Evolutionary conservation across 2,888 invertebrate genomes (phyloP), one percentile per base, ranked within the genome.

Genomic region (Nephrotoma flavescens): DNA sequence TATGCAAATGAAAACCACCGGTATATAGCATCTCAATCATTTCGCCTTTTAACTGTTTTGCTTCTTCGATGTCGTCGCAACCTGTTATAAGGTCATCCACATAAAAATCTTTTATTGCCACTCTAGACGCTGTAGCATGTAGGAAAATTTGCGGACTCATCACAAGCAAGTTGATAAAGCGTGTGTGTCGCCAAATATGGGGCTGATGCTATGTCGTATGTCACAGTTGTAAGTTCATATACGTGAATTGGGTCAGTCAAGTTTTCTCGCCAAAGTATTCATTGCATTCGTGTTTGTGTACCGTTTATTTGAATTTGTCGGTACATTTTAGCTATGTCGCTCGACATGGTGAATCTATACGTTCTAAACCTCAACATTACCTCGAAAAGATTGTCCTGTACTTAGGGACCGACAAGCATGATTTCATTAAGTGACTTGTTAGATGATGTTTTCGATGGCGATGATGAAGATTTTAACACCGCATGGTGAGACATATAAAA

Each of bases 201-300:
- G 19, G 87, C 85, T 7, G 85, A 41, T n/a, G 87, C 85, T 31
- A 52, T 85, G 41, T 85, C 87, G 44, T 87, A 87, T 31, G 87
- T 85, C 7, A 87, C 71, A 11, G 87, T 87, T 41, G 42, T 45
- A 41, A n/a, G 90, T 90, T 89, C 92, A 92, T 87, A 92, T 88
- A 85, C 90, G 90, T 11, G 90, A 90, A 83, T 89, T 89, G 44
- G 89, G 88, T 84, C 42, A 6, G n/a, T 19, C 5, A 41, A 6
- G 1, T 86, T 41, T 44, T 6, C 19, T 31, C 86, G n/a, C 85
- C 86, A 86, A 7, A 86, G 6, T 2, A 86, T 85, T 12, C 19
- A 3, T 57, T 86, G 87, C 7, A 86, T 0, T 31, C 6, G 42
- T 86, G 41, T 86, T 5, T 86, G 41, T 4, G 19, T 42, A 7